A percentile compares a stretch with the other conserved stretches of the same genome.
phyloP scores from a whole-genome alignment of 2,797 vertebrate genomes.

The Enteromius treurensis region DNA sequence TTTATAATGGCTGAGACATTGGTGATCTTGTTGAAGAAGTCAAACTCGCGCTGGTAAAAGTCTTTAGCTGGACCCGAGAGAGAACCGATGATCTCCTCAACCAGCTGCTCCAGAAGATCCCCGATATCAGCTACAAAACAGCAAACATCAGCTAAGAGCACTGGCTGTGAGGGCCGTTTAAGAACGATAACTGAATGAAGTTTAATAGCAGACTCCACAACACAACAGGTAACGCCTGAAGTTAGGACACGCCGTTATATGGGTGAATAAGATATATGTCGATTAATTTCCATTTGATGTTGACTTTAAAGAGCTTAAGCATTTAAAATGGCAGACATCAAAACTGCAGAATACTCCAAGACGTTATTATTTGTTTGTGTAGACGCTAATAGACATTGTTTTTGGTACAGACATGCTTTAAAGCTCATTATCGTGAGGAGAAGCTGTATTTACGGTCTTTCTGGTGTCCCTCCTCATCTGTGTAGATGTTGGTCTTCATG shows the following conservation, averaged over 20 bases:
- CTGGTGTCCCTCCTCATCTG: constrained; percentile 91
- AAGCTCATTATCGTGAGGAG: background rate
- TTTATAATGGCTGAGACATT: constrained; percentile 11
- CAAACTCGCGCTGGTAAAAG: constrained; percentile 29
- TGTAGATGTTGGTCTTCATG: constrained; percentile 96
- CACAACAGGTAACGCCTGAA: too few species aligned
- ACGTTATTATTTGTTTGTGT: background rate
- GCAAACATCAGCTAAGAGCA: too few species aligned
- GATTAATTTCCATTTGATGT: too few species aligned
- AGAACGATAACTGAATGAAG: too few species aligned
- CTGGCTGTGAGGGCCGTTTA: too few species aligned
- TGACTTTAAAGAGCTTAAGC: too few species aligned
- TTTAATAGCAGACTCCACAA: too few species aligned
- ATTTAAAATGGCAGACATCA: too few species aligned
- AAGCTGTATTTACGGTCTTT: constrained; percentile 87
- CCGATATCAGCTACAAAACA: constrained; percentile 88
- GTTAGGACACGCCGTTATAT: too few species aligned
- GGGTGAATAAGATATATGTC: too few species aligned
- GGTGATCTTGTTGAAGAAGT: constrained; percentile 35
- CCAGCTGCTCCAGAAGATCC: constrained; percentile 93
- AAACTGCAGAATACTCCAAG: background rate
- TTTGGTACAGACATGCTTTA: background rate
- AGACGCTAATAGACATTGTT: background rate
- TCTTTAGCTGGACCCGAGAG: constrained; percentile 87
- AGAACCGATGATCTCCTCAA: constrained; percentile 93